phyloP scores from a whole-genome alignment of 1,140 invertebrate species.

The Apis florea region DNA sequence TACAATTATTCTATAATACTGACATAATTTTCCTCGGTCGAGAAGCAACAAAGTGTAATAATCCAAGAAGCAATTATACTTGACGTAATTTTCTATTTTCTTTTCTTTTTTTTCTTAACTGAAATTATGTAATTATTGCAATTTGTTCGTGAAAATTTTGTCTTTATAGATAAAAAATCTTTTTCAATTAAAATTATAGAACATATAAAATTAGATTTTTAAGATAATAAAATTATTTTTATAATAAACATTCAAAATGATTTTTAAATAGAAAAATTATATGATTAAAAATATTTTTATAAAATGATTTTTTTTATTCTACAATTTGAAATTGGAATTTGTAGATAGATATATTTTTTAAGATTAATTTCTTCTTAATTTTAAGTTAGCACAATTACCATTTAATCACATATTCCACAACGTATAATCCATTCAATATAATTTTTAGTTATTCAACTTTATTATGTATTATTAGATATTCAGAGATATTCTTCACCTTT shows the following conservation, averaged over 20 bases:
- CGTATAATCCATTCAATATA: too few relatives aligned
- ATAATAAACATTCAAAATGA: too few relatives aligned
- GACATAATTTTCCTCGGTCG: not conserved
- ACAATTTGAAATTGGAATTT: too few relatives aligned
- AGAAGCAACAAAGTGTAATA: not conserved
- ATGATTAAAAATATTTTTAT: not conserved
- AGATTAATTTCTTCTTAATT: too few relatives aligned
- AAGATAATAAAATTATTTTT: too few relatives aligned
- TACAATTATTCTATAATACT: conserved; percentile 22
- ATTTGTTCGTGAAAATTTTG: not conserved
- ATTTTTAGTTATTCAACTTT: too few relatives aligned
- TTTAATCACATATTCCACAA: too few relatives aligned
- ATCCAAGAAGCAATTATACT: not conserved
- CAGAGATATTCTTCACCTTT: not conserved
- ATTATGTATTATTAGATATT: too few relatives aligned
- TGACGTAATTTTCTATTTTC: not conserved
- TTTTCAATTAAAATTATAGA: not conserved
- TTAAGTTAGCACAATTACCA: too few relatives aligned
- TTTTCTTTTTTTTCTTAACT: not conserved
- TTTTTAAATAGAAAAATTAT: not conserved
- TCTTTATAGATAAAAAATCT: not conserved
- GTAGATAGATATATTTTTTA: too few relatives aligned
- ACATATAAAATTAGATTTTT: too few relatives aligned
- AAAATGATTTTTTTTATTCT: not conserved
- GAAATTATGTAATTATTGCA: not conserved